Evolutionary conservation across 1,140 invertebrate species (phyloP).

Genomic region (Caenorhabditis brenneri): DNA sequence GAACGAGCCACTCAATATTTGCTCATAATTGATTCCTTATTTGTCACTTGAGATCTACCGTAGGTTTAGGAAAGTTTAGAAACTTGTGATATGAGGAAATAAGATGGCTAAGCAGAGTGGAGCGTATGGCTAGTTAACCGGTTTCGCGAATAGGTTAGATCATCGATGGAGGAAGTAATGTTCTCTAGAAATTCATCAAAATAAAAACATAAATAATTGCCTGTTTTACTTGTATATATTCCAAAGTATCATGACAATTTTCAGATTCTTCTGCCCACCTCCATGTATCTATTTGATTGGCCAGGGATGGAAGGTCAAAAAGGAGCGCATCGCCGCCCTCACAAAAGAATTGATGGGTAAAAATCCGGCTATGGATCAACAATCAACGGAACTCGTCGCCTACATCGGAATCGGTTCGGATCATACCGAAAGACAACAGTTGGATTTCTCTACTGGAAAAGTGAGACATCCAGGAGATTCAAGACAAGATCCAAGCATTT

Average conservation of each 20-base stretch:
- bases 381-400: slow-evolving; percentile 82
- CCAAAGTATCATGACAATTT: neutral
- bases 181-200: too few relatives aligned
- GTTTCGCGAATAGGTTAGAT: too few relatives aligned
- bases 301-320: slow-evolving; percentile 91
- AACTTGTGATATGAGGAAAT: too few relatives aligned
- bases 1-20: too few relatives aligned
- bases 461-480: slow-evolving; percentile 73
- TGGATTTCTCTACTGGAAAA: slow-evolving; percentile 81
- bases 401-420: slow-evolving; percentile 95
- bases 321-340: slow-evolving; percentile 83
- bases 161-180: too few relatives aligned
- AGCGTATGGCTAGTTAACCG: too few relatives aligned
- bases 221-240: too few relatives aligned
- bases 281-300: slow-evolving; percentile 98
- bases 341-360: slow-evolving; percentile 49
- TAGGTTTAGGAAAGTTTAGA: too few relatives aligned
- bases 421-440: slow-evolving; percentile 96
- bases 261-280: slow-evolving; percentile 93
- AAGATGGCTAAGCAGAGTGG: too few relatives aligned
- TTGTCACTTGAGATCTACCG: too few relatives aligned
- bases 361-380: slow-evolving; percentile 49
- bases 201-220: too few relatives aligned
- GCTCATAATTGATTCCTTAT: slow-evolving; percentile 24
- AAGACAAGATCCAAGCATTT: slow-evolving; percentile 62